Percentiles rank a stretch among this genome's conserved stretches.
These are phyloP conservation scores for Picus viridis DNA, from an alignment of 2,797 vertebrate genomes.

Conservation along the genomic window DNA sequence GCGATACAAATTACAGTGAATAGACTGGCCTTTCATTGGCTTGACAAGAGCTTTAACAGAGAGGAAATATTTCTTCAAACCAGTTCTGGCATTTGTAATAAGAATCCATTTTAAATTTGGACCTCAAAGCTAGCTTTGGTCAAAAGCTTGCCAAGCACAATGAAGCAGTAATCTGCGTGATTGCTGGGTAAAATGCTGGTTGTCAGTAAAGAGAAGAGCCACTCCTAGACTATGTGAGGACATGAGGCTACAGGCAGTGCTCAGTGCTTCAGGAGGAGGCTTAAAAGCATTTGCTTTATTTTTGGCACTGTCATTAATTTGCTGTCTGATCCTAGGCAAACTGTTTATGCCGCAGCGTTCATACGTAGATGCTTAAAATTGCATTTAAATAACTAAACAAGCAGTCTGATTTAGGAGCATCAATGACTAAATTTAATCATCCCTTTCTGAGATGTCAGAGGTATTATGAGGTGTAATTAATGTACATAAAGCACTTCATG, in stretches of 20 bases:
- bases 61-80: background rate
- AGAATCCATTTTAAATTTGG: background rate
- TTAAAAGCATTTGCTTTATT: background rate
- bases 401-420: background rate
- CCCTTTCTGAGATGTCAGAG: constrained; percentile 1
- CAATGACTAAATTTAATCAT: constrained; percentile 1
- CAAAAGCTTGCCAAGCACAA: background rate
- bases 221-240: background rate
- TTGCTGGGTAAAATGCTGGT: background rate
- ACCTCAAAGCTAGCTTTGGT: background rate
- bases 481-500: background rate
- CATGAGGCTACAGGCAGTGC: background rate
- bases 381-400: constrained; percentile 38
- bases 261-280: background rate
- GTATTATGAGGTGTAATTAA: constrained; percentile 28
- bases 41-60: background rate
- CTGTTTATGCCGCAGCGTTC: background rate
- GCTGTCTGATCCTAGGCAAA: background rate
- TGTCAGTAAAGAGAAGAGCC: background rate
- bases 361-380: background rate
- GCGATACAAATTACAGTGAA: background rate
- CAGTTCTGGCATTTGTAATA: background rate
- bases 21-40: background rate
- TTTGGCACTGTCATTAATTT: background rate
- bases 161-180: background rate